phyloP scores from a whole-genome alignment of 2,113 vertebrate genomes.

The Ahaetulla prasina region DNA sequence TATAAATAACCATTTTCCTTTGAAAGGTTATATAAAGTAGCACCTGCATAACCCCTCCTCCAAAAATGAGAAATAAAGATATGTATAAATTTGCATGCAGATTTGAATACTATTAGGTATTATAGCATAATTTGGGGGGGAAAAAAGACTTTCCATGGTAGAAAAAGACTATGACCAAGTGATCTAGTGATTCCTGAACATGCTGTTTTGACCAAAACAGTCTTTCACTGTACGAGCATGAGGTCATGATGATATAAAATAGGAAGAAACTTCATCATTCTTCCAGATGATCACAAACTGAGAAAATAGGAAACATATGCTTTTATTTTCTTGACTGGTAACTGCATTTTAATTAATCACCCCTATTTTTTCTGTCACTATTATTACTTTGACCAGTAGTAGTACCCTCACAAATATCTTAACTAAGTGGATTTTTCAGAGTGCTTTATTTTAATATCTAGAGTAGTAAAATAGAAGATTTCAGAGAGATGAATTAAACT shows the following conservation, averaged over 20 bases:
- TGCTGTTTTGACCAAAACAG: background rate
- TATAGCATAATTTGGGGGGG: background rate
- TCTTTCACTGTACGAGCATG: background rate
- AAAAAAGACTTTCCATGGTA: background rate
- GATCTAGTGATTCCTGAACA: background rate
- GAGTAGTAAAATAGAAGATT: background rate
- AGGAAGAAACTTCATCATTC: background rate
- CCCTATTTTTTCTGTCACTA: background rate
- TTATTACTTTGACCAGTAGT: background rate
- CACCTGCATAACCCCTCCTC: background rate
- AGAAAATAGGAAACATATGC: background rate
- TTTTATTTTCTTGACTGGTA: background rate
- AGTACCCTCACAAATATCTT: background rate
- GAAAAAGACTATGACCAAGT: background rate
- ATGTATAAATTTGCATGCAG: background rate
- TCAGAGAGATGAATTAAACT: background rate
- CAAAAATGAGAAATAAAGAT: background rate
- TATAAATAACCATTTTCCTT: background rate
- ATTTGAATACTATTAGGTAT: background rate
- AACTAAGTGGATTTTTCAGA: background rate
- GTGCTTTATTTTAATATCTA: background rate
- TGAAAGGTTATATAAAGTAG: background rate
- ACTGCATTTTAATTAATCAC: background rate
- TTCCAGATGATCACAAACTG: background rate
- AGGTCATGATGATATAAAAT: background rate